These are phyloP conservation scores for Cavia porcellus DNA, from an alignment of 2,113 vertebrate species.

Conservation along the genomic window DNA sequence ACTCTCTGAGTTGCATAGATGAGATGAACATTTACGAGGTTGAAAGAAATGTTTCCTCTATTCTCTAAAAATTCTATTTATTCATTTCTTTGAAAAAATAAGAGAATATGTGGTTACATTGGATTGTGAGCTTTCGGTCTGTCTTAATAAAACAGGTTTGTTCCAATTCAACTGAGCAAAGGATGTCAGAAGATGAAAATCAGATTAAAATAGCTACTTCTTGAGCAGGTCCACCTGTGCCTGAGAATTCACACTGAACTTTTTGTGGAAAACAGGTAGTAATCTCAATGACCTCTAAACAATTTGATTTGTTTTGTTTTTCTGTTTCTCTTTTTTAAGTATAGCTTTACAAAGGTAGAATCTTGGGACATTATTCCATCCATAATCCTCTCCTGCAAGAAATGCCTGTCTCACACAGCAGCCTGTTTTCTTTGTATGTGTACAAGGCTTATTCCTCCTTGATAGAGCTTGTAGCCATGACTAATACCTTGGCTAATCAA, in stretches of 20 bases:
- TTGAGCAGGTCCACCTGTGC: conserved; percentile 25
- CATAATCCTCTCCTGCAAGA: conserved; percentile 84
- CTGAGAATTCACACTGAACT: conserved; percentile 75
- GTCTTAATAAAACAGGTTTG: conserved; percentile 44
- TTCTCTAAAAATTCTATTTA: conserved; percentile 12
- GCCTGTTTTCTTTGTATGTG: conserved; percentile 85
- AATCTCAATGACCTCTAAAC: conserved; percentile 85
- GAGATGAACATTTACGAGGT: not conserved
- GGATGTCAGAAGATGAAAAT: not conserved
- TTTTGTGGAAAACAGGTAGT: conserved; percentile 74
- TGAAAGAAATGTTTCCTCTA: not conserved
- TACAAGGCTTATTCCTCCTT: conserved; percentile 84
- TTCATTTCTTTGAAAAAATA: conserved; percentile 61
- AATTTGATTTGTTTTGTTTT: conserved; percentile 68
- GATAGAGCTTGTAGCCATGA: conserved; percentile 87
- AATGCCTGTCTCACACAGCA: conserved; percentile 81
- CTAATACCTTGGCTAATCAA: conserved; percentile 84
- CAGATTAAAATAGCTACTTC: conserved; percentile 47
- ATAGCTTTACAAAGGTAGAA: conserved; percentile 81
- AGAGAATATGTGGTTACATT: conserved; percentile 19
- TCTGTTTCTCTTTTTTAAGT: conserved; percentile 73
- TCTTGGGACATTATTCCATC: conserved; percentile 86
- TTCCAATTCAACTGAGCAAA: conserved; percentile 60
- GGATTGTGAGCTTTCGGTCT: conserved; percentile 17
- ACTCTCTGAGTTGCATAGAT: not conserved